Conservation (phyloP, 1,140 invertebrate species). For the Pseudomyrmex gracilis region DNA sequence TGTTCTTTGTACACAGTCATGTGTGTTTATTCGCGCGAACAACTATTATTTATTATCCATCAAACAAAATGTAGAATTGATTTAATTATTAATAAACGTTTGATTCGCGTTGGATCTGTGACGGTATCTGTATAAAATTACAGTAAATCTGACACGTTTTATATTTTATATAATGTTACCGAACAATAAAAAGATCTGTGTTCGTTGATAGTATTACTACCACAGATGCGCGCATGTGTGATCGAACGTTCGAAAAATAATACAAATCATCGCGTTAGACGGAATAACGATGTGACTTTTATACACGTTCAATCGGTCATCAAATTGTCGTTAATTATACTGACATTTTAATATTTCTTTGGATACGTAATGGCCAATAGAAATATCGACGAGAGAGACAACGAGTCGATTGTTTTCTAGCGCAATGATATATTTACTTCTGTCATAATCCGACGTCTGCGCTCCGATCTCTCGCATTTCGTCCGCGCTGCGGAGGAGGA, state of each 20-base stretch:
- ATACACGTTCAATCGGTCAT: background rate
- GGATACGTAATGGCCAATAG: background rate
- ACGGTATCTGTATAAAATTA: background rate
- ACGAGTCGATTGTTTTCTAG: constrained; percentile 74
- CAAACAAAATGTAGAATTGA: background rate
- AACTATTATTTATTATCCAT: background rate
- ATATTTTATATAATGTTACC: background rate
- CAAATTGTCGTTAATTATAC: background rate
- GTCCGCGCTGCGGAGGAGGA: constrained; percentile 61
- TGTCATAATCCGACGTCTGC: background rate
- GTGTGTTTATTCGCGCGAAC: too few relatives aligned
- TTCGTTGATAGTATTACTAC: background rate
- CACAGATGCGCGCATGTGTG: too few relatives aligned
- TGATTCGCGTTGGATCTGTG: background rate
- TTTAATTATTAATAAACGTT: background rate
- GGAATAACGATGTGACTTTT: too few relatives aligned
- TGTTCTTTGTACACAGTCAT: background rate
- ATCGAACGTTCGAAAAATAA: too few relatives aligned
- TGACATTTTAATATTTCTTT: constrained; percentile 45
- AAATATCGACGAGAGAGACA: constrained; percentile 27
- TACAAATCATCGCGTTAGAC: too few relatives aligned
- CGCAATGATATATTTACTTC: constrained; percentile 69
- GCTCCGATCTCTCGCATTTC: constrained; percentile 3
- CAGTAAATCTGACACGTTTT: background rate
- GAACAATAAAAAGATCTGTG: background rate